phyloP scores from a whole-genome alignment of 35 echinoderm and acorn worm species.

The Holothuria glaberrima region DNA sequence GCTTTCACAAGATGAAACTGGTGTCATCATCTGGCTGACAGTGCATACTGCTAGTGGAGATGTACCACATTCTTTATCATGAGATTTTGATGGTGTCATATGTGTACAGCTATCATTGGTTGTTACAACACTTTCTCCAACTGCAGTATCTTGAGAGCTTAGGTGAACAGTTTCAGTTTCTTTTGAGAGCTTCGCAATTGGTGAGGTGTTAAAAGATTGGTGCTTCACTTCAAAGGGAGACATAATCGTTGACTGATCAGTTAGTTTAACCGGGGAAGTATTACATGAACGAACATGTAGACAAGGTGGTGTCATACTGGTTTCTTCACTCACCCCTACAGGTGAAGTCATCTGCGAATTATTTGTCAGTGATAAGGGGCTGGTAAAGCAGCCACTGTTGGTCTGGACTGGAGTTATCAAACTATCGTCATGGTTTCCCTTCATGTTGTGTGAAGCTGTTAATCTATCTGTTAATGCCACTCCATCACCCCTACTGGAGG shows the following conservation, averaged over 20 bases:
- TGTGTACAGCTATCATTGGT: neutral
- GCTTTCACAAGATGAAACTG: neutral
- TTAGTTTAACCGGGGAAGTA: neutral
- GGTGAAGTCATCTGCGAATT: neutral
- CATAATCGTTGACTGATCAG: neutral
- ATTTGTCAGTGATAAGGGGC: neutral
- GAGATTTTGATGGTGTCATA: conserved; percentile 11
- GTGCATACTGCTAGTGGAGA: neutral
- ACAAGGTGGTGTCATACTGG: neutral
- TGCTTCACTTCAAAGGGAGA: neutral
- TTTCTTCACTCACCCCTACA: neutral
- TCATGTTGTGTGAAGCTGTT: too few species aligned
- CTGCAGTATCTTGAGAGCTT: neutral
- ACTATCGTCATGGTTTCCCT: too few species aligned
- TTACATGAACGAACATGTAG: neutral
- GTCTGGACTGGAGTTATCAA: too few species aligned
- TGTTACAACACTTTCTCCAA: conserved; percentile 3
- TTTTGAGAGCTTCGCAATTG: neutral
- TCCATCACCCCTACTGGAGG: too few species aligned
- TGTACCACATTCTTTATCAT: conserved; percentile 17
- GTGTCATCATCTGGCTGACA: neutral
- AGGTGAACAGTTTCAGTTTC: neutral
- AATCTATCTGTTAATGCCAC: too few species aligned
- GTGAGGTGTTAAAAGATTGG: neutral
- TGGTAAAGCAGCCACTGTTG: neutral